Base-by-base conservation (phyloP, 1,140 invertebrate species). In the Procambarus virginalis region DNA sequence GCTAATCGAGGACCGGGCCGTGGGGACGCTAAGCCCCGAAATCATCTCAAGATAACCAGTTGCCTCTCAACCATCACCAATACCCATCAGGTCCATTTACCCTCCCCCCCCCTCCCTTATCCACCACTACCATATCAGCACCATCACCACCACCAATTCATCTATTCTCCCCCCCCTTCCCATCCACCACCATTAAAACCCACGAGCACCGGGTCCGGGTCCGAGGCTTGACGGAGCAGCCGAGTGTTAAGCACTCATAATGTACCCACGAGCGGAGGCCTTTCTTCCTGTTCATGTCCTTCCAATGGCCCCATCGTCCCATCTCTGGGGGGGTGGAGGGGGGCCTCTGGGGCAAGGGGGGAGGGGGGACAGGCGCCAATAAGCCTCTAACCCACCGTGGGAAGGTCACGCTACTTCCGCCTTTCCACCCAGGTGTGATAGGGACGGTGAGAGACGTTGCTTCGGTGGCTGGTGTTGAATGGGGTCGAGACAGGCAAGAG, bases 271-370 rank as follows among this genome's bases (percentile, higher is more conserved):
- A 80, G 55, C 49, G 20, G 22, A 2, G 34, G 20, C 85, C 55
- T 80, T 86, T 86, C 46, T 80, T 86, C 85, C 12, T 68, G 77
- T 22, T 80, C 85, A 86, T 86, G 85, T 79, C n/a, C n/a, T n/a
- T n/a, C 85, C 85, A 86, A 86, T 86, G 76, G 85, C 34, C 76
- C 48, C 85, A 86, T 86, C 76, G 85, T 64, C 51, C 49, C 84
- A 77, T 85, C 70, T 70, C 51, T 20, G 34, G 60, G 55, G 55
- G 34, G 34, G 34, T 34, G 34, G 34, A 1, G 34, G 34, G 34
- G 34, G 34, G 34, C 34, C 34, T 1, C 20, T n/a, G 34, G 60
- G 45, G 45, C n/a, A 84, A 22, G 3, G 46, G 10, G 58, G 14
- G 34, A 34, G 34, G 34, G 34, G 34, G 34, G 34, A 34, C 34